Conservation (phyloP, 2,113 vertebrate genomes). For the Zosterops borbonicus region DNA sequence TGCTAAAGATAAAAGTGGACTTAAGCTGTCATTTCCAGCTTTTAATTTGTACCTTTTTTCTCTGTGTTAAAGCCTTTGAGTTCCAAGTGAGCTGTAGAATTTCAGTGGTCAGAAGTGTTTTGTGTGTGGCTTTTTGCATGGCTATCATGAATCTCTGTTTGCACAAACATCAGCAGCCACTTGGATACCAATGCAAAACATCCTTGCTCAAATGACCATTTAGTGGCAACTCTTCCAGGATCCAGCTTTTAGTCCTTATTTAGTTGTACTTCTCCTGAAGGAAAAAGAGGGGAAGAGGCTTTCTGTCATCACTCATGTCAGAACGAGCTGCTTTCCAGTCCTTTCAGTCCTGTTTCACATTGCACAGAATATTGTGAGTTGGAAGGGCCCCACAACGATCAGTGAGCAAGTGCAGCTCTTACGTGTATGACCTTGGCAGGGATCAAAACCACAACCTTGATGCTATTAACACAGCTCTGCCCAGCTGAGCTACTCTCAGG, state of each 20-base stretch:
- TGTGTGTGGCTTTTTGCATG: not conserved
- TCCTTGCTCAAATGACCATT: not conserved
- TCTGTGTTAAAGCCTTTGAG: not conserved
- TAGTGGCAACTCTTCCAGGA: not conserved
- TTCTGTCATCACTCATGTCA: not conserved
- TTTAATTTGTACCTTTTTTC: not conserved
- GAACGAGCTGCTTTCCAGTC: not conserved
- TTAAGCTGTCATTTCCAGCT: not conserved
- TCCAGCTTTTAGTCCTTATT: constrained; percentile 27
- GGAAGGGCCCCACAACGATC: not conserved
- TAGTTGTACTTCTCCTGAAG: not conserved
- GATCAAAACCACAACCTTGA: not conserved
- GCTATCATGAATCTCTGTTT: not conserved
- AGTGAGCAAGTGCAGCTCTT: not conserved
- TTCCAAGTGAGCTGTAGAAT: not conserved
- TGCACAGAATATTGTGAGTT: not conserved
- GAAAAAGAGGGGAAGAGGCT: not conserved
- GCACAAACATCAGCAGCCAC: constrained; percentile 22
- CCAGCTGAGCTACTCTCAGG: not conserved
- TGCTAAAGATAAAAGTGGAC: not conserved
- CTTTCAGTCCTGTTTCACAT: not conserved
- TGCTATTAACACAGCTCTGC: not conserved
- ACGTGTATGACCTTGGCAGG: not conserved
- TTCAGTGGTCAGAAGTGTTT: not conserved
- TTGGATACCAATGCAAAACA: constrained; percentile 32